phyloP scores from a whole-genome alignment of 2,888 invertebrate species.

The Drosophila acutilabella region DNA sequence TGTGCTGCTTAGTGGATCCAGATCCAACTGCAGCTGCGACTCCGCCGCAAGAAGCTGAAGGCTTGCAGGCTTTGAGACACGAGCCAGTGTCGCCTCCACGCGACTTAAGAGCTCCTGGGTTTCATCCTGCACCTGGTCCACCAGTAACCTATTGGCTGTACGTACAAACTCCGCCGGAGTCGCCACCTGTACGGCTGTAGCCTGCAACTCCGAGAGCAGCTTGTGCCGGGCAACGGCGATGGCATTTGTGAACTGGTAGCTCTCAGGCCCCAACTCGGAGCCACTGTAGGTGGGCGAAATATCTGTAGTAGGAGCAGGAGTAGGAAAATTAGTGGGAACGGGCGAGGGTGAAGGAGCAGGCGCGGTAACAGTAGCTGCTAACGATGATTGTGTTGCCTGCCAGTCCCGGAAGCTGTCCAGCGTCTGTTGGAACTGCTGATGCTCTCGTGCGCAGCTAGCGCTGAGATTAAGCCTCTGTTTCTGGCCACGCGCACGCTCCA shows the following conservation, averaged over 20 bases:
- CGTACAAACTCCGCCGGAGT: slow-evolving; percentile 2
- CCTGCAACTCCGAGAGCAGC: slow-evolving; percentile 44
- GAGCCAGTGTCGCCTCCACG: slow-evolving; percentile 54
- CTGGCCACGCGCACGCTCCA: slow-evolving; percentile 70
- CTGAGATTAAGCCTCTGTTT: slow-evolving; percentile 41
- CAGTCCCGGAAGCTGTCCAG: slow-evolving; percentile 44
- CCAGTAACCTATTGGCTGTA: not conserved
- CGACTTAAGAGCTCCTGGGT: slow-evolving; percentile 39
- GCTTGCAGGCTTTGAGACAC: slow-evolving; percentile 31
- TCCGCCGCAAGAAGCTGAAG: slow-evolving; percentile 36
- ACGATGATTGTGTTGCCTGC: slow-evolving; percentile 20
- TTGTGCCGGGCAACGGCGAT: slow-evolving; percentile 59
- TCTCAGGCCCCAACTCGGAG: slow-evolving; percentile 56
- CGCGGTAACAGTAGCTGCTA: not conserved
- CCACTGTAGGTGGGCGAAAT: slow-evolving; percentile 22
- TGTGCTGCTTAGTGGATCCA: slow-evolving; percentile 9
- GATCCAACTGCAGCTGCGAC: slow-evolving; percentile 13
- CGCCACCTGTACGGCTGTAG: slow-evolving; percentile 4
- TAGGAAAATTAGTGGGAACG: not conserved
- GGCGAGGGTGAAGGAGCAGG: not conserved
- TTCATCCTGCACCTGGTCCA: slow-evolving; percentile 39
- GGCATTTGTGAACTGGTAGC: slow-evolving; percentile 68
- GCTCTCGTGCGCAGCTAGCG: slow-evolving; percentile 53
- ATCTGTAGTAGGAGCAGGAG: not conserved
- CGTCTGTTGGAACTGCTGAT: slow-evolving; percentile 46